Conservation (phyloP, 2,113 vertebrate genomes). For the Lanius collurio region DNA sequence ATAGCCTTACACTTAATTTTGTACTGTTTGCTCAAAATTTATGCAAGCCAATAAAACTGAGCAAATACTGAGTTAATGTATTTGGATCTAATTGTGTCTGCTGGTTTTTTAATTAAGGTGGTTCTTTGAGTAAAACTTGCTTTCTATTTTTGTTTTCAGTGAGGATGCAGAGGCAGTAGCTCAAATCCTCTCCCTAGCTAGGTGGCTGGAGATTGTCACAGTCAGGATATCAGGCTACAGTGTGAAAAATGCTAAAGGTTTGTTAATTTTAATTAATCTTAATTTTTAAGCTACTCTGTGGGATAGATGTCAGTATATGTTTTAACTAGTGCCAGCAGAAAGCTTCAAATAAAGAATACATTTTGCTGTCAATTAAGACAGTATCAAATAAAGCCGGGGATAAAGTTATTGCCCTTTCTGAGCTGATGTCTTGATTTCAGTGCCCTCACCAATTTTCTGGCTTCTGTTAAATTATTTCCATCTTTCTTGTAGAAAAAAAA, state of each 20-base stretch:
- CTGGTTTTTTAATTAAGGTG: background rate
- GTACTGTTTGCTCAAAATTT: background rate
- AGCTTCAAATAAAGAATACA: background rate
- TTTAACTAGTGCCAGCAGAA: background rate
- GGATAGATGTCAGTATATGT: background rate
- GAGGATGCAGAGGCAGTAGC: slow-evolving; percentile 88
- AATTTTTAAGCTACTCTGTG: background rate
- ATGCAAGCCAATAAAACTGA: background rate
- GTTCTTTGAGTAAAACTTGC: slow-evolving; percentile 18
- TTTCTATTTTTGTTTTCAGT: slow-evolving; percentile 66
- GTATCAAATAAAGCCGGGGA: background rate
- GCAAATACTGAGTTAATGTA: background rate
- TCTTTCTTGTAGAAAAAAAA: background rate
- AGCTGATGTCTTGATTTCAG: background rate
- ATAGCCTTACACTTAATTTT: background rate
- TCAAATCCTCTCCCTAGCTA: slow-evolving; percentile 85
- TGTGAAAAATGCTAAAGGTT: slow-evolving; percentile 75
- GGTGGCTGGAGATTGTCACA: slow-evolving; percentile 89
- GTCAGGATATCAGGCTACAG: slow-evolving; percentile 87
- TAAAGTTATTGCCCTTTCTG: background rate
- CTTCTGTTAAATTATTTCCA: background rate
- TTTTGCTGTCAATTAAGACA: background rate
- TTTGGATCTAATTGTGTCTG: background rate
- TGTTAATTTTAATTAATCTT: too few relatives aligned
- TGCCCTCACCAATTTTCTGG: background rate